These are phyloP conservation scores for Diarsia dahlii DNA, from an alignment of 2,888 invertebrate genomes.

Conservation along the genomic window DNA sequence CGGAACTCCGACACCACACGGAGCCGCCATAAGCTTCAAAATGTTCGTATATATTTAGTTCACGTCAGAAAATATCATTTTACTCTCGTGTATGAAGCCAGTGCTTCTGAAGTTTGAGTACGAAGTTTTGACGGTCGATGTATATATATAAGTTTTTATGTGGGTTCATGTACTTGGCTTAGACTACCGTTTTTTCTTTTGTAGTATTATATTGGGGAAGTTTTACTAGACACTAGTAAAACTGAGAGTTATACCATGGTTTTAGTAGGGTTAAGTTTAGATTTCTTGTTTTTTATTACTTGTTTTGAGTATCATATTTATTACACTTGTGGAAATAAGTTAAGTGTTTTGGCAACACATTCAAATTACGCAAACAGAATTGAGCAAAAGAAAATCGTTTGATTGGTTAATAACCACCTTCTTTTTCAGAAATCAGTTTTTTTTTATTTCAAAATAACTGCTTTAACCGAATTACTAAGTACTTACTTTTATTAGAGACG, in stretches of 20 bases:
- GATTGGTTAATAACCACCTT: too few relatives aligned
- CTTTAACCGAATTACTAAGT: too few relatives aligned
- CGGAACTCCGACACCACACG: too few relatives aligned
- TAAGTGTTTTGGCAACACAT: background rate
- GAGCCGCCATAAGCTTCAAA: background rate
- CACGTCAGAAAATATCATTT: constrained; percentile 18
- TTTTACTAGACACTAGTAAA: background rate
- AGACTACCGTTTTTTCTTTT: constrained; percentile 9
- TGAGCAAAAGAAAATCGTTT: background rate
- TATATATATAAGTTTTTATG: constrained; percentile 30
- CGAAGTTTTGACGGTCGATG: constrained; percentile 21
- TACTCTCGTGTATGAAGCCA: background rate
- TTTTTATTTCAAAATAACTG: too few relatives aligned
- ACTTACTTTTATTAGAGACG: too few relatives aligned
- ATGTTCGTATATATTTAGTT: constrained; percentile 9
- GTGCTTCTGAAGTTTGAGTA: constrained; percentile 22
- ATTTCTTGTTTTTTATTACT: too few relatives aligned
- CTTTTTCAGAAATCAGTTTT: too few relatives aligned
- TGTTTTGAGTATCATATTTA: background rate
- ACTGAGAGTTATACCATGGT: background rate
- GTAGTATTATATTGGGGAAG: background rate
- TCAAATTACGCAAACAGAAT: background rate
- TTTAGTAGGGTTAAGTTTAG: too few relatives aligned
- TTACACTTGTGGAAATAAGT: background rate
- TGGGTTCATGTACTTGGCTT: constrained; percentile 10